These are phyloP conservation scores for Halcyon leucocephala DNA, from an alignment of 2,797 vertebrate genomes.

Conservation along the genomic window DNA sequence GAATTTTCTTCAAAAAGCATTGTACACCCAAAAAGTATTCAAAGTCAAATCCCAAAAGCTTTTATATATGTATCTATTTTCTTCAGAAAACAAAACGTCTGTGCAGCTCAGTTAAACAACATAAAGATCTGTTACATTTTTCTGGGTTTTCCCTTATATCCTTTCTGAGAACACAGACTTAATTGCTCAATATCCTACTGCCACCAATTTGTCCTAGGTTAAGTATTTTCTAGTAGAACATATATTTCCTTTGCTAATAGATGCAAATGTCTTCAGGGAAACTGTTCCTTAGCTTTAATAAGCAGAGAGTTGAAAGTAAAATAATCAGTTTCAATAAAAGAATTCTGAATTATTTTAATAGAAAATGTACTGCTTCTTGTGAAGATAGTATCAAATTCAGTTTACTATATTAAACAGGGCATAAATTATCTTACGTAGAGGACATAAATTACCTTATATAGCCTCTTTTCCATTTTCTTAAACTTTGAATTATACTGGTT, in stretches of 20 bases:
- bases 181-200: slow-evolving; percentile 29
- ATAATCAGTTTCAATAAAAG: neutral
- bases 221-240: slow-evolving; percentile 50
- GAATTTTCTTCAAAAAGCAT: neutral
- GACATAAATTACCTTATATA: neutral
- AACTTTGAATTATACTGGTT: neutral
- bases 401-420: neutral
- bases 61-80: neutral
- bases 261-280: slow-evolving; percentile 25
- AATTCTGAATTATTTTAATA: neutral
- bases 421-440: neutral
- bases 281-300: slow-evolving; percentile 24
- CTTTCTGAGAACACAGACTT: neutral
- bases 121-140: neutral
- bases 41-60: neutral
- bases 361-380: neutral
- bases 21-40: neutral
- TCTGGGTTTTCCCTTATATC: neutral
- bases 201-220: slow-evolving; percentile 38
- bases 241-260: slow-evolving; percentile 41
- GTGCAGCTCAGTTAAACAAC: neutral
- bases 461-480: neutral
- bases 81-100: neutral
- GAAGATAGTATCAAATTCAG: slow-evolving; percentile 13
- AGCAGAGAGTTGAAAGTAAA: slow-evolving; percentile 32